phyloP scores from a whole-genome alignment of 2,797 vertebrate species.

The Spinus pinus region DNA sequence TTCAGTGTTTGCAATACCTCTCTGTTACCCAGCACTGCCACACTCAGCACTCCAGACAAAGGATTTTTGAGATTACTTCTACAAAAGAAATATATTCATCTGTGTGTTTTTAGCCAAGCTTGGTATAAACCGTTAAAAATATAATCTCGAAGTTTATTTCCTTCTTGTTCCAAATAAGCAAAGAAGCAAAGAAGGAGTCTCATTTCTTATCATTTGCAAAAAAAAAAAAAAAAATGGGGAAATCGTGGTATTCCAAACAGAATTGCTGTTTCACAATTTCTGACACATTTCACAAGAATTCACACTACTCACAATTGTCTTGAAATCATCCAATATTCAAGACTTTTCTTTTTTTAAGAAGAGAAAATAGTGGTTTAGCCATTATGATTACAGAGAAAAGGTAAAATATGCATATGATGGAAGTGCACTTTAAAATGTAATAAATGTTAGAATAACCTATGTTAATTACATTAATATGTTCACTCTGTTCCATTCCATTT shows the following conservation, averaged over 20 bases:
- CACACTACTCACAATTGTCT: neutral
- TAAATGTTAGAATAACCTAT: neutral
- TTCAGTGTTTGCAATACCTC: neutral
- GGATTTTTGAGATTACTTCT: neutral
- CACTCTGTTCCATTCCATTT: neutral
- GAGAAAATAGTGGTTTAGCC: neutral
- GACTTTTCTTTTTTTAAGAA: neutral
- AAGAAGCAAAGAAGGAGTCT: neutral
- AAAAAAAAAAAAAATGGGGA: neutral
- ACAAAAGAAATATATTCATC: neutral
- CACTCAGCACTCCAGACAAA: neutral
- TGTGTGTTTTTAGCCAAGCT: neutral
- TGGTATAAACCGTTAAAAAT: neutral
- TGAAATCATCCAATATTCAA: neutral
- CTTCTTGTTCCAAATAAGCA: neutral
- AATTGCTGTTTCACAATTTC: neutral
- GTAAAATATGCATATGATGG: neutral
- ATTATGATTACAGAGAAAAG: neutral
- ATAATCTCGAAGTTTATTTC: fast-evolving
- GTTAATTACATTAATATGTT: neutral
- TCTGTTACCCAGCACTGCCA: neutral
- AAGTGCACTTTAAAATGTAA: neutral
- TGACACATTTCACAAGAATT: neutral
- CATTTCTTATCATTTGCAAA: neutral
- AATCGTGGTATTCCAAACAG: neutral